phyloP scores from a whole-genome alignment of 1,140 invertebrate genomes.

The Sycophila sp. region DNA sequence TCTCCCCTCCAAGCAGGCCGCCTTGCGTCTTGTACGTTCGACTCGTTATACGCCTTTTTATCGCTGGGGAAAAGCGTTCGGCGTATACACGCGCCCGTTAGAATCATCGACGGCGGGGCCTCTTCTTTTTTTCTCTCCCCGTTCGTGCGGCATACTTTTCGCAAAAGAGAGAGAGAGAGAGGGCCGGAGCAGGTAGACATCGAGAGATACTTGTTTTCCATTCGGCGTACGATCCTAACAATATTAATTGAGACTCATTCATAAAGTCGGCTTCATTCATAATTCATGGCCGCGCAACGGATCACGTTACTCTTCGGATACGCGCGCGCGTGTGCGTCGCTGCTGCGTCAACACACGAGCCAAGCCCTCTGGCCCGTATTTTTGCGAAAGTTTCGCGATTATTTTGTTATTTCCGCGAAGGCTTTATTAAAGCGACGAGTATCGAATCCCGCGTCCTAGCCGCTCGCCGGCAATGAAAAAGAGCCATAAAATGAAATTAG shows the following conservation, averaged over 20 bases:
- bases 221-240: constrained; percentile 15
- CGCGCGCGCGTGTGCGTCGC: background rate
- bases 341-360: no score
- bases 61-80: constrained; percentile 29
- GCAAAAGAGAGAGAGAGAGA: no score
- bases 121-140: background rate
- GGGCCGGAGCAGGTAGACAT: no score
- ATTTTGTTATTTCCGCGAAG: constrained; percentile 1
- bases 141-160: no score
- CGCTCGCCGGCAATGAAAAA: background rate
- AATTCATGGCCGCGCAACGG: constrained; percentile 8
- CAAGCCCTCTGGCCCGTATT: background rate
- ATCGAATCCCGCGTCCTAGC: background rate
- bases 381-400: constrained; percentile 8
- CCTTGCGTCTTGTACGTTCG: no score
- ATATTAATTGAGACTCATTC: constrained; percentile 26
- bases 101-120: background rate
- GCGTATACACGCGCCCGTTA: no score
- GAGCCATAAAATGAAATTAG: constrained; percentile 18
- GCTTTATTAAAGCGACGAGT: constrained; percentile 10
- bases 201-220: background rate
- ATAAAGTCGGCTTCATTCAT: constrained; percentile 24
- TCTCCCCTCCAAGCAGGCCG: background rate
- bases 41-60: constrained; percentile 5
- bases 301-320: background rate